Conservation (phyloP, 2,113 vertebrate species). For the Rousettus leschenaultii region DNA sequence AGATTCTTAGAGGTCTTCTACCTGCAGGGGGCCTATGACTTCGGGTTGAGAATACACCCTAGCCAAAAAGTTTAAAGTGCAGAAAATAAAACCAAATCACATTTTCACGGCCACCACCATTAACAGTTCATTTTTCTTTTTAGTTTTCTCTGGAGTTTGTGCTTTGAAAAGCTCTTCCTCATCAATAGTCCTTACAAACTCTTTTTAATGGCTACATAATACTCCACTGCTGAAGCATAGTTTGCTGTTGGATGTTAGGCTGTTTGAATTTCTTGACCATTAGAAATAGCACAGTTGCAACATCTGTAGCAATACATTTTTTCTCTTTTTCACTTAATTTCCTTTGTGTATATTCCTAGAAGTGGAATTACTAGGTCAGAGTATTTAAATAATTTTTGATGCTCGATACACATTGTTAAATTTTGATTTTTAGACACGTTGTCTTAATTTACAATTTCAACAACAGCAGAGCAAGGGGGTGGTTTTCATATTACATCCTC, state of each 20-base stretch:
- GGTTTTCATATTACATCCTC: not conserved
- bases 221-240: not conserved
- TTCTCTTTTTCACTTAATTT: not conserved
- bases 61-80: not conserved
- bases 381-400: not conserved
- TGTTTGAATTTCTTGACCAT: not conserved
- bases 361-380: not conserved
- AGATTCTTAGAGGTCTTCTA: not conserved
- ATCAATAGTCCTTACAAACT: no score
- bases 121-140: not conserved
- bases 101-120: fast-evolving
- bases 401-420: not conserved
- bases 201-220: not conserved
- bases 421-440: not conserved
- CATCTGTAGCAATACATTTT: not conserved
- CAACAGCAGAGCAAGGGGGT: not conserved
- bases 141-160: not conserved
- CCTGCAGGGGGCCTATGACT: constrained; percentile 49
- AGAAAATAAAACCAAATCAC: not conserved
- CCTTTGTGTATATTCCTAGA: not conserved
- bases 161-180: not conserved
- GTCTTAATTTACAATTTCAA: not conserved
- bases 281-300: not conserved
- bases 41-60: not conserved
- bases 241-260: not conserved